Evolutionary conservation across 1,140 invertebrate species (phyloP).

Genomic region (Drosophila equinoxialis): DNA sequence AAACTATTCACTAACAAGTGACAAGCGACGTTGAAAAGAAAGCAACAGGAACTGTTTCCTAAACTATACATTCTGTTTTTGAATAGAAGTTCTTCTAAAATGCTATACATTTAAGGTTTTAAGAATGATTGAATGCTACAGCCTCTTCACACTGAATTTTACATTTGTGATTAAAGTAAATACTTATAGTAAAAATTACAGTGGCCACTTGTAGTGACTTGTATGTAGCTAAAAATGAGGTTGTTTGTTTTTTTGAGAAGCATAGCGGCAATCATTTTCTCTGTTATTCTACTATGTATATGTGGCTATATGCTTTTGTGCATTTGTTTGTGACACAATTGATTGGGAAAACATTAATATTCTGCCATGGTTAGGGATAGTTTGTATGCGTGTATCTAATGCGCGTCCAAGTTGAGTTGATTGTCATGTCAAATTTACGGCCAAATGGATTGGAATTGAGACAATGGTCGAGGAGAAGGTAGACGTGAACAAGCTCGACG

Average conservation of each 20-base stretch:
- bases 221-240: constrained; percentile 9
- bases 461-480: neutral
- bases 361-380: constrained; percentile 16
- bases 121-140: neutral
- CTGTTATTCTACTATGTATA: neutral
- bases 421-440: constrained; percentile 67
- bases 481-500: neutral
- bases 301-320: constrained; percentile 19
- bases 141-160: too few species aligned
- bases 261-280: constrained; percentile 23
- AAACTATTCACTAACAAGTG: constrained; percentile 78
- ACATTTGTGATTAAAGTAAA: too few species aligned
- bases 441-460: constrained; percentile 20
- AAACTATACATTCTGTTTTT: constrained; percentile 41
- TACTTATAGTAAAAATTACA: constrained; percentile 44
- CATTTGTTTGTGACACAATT: constrained; percentile 62
- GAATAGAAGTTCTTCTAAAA: too few species aligned
- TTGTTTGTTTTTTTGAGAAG: constrained; percentile 40
- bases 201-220: constrained; percentile 54
- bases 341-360: constrained; percentile 74
- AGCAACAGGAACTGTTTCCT: constrained; percentile 50
- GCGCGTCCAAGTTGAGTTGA: constrained; percentile 59
- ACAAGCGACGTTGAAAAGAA: constrained; percentile 30
- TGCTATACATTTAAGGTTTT: too few species aligned
- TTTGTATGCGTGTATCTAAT: constrained; percentile 32